These are phyloP conservation scores for Platanista minor DNA, from an alignment of 2,113 vertebrate species.

Conservation along the genomic window DNA sequence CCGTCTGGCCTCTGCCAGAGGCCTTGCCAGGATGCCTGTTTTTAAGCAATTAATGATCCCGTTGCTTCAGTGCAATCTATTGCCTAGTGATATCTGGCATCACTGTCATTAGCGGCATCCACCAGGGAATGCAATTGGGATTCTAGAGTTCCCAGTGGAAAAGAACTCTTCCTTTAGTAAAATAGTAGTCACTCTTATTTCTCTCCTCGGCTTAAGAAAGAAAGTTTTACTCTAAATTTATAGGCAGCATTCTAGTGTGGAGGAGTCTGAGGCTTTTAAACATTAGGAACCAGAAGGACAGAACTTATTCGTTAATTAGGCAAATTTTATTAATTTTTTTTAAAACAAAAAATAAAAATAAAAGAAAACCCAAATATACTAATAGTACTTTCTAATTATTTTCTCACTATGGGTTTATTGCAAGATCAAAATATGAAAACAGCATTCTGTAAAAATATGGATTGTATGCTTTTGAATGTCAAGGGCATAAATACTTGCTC, in stretches of 20 bases:
- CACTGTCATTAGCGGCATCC: neutral
- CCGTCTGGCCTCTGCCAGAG: neutral
- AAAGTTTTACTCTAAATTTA: neutral
- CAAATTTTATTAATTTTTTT: neutral
- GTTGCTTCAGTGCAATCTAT: neutral
- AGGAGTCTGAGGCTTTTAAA: neutral
- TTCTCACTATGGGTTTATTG: neutral
- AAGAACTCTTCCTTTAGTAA: neutral
- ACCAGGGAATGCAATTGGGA: neutral
- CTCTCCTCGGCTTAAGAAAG: neutral
- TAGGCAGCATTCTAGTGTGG: neutral
- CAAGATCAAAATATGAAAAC: neutral
- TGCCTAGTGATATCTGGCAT: conserved; percentile 35
- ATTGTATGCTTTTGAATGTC: neutral
- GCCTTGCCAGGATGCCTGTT: conserved; percentile 44
- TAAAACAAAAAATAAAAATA: neutral
- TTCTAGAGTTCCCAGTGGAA: neutral
- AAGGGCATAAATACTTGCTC: neutral
- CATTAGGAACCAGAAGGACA: neutral
- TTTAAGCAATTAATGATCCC: conserved; percentile 53
- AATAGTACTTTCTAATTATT: neutral
- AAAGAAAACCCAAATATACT: neutral
- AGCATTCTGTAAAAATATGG: neutral
- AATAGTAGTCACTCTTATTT: neutral
- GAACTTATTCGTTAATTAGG: neutral